Evolutionary conservation across 2,888 invertebrate species (phyloP).

Genomic region (Eupithecia dodoneata): DNA sequence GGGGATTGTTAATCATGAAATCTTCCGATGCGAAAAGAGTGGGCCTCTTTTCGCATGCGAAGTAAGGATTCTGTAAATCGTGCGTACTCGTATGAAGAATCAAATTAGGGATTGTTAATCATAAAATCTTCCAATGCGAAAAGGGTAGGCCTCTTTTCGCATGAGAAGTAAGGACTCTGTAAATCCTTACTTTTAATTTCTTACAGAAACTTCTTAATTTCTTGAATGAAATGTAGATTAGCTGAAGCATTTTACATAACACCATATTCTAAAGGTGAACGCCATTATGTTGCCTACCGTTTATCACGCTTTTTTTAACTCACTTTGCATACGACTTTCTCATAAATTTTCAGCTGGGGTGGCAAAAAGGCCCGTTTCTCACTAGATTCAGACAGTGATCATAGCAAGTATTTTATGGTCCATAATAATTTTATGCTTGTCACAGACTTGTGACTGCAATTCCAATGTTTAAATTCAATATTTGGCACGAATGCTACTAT

Average conservation of each 20-base stretch:
- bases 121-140: too few relatives aligned
- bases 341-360: constrained; percentile 20
- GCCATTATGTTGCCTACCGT: neutral
- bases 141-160: too few relatives aligned
- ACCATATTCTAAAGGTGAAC: constrained; percentile 6
- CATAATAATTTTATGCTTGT: neutral
- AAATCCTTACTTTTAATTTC: too few relatives aligned
- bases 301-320: constrained; percentile 23
- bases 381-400: neutral
- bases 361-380: neutral
- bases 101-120: too few relatives aligned
- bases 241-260: neutral
- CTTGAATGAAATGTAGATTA: neutral
- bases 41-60: too few relatives aligned
- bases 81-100: too few relatives aligned
- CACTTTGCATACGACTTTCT: constrained; percentile 14
- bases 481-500: neutral
- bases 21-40: too few relatives aligned
- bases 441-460: neutral
- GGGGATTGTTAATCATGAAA: too few relatives aligned
- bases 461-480: neutral
- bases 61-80: too few relatives aligned
- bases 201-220: neutral
- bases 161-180: too few relatives aligned
- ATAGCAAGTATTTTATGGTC: neutral